phyloP scores from a whole-genome alignment of 2,113 vertebrate genomes.

The Phrynosoma platyrhinos region DNA sequence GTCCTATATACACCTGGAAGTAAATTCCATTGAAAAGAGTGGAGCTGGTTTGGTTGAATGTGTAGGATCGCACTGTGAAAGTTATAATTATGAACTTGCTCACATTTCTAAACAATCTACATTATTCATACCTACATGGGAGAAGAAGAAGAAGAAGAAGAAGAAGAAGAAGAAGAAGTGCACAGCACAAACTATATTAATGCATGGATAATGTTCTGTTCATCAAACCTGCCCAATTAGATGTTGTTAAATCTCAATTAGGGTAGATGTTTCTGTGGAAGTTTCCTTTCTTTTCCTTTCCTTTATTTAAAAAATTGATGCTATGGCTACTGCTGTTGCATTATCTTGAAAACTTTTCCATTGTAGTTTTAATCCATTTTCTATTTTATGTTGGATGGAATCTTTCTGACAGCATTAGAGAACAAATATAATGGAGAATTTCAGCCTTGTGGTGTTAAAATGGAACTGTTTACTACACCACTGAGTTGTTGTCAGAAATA shows the following conservation, averaged over 20 bases:
- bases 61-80: no score
- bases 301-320: no score
- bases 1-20: no score
- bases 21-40: no score
- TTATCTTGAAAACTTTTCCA: neutral
- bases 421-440: rapidly evolving
- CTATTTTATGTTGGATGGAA: neutral
- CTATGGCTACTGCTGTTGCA: neutral
- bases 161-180: no score
- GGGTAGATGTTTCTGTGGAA: neutral
- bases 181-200: no score
- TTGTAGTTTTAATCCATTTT: neutral
- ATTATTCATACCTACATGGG: no score
- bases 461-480: neutral
- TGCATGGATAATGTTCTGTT: no score
- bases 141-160: no score
- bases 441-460: neutral
- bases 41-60: no score
- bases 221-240: neutral
- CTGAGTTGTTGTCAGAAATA: neutral
- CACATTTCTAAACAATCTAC: no score
- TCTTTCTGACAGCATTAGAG: neutral
- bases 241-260: neutral
- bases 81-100: no score
- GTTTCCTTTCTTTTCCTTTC: neutral